Percentiles rank a stretch among this genome's conserved stretches.
Evolutionary conservation across 2,113 vertebrate species (phyloP).

Genomic region (Petrocephalus zakoni): DNA sequence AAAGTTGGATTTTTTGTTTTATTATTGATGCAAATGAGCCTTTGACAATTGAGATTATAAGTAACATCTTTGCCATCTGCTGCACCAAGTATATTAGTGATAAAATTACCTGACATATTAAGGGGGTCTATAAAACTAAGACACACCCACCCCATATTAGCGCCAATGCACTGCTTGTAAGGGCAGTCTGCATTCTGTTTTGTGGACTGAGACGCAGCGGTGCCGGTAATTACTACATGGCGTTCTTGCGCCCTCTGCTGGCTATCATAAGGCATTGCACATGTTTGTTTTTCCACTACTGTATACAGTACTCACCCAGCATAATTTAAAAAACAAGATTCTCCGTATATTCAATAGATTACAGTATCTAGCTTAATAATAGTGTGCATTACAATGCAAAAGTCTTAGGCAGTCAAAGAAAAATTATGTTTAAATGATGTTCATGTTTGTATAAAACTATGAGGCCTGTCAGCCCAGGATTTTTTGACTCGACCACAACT

Average conservation of each 20-base stretch:
- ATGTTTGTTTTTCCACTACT: not conserved
- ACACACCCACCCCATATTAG: not conserved
- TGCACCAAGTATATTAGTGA: not conserved
- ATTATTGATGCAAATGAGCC: not conserved
- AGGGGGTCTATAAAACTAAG: not conserved
- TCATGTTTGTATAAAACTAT: not conserved
- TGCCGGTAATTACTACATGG: not conserved
- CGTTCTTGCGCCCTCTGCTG: not conserved
- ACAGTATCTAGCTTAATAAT: not conserved
- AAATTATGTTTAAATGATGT: not conserved
- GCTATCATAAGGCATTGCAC: not conserved
- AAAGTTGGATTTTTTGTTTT: too few species aligned
- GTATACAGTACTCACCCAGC: not conserved
- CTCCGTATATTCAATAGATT: not conserved
- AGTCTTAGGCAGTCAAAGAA: not conserved
- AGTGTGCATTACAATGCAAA: not conserved
- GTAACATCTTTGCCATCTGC: not conserved
- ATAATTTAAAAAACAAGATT: not conserved
- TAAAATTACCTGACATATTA: not conserved
- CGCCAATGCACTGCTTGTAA: not conserved
- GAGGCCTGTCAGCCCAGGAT: not conserved
- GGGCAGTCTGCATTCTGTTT: not conserved
- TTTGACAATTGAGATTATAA: not conserved
- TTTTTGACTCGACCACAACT: not conserved
- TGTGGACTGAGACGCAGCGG: not conserved